Conservation (phyloP, 53 echinoderm and acorn worm species). For the Pentamera pediparva region DNA sequence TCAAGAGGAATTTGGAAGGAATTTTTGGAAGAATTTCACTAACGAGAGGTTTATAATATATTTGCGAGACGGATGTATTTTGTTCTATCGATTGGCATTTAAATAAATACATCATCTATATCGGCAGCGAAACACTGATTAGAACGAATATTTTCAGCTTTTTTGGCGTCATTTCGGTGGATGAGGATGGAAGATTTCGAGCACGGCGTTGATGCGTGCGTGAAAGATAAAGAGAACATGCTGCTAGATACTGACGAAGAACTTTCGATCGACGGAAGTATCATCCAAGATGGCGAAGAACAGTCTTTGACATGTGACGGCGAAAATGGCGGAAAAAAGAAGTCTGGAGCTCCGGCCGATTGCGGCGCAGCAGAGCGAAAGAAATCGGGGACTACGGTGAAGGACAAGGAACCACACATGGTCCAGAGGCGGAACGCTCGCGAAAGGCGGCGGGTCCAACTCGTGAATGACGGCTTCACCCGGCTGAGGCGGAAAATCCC, state of each 20-base stretch:
- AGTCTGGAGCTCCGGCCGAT: not conserved
- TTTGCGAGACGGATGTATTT: too few species aligned
- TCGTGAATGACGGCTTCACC: conserved; percentile 97
- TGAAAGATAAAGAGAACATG: not conserved
- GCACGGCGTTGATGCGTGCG: not conserved
- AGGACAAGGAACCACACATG: conserved; percentile 96
- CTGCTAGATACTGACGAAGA: not conserved
- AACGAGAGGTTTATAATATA: too few species aligned
- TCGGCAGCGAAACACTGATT: too few species aligned
- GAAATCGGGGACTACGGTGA: conserved; percentile 42
- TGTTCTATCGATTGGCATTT: too few species aligned
- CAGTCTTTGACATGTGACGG: not conserved
- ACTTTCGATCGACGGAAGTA: not conserved
- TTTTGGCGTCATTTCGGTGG: too few species aligned
- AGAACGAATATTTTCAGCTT: too few species aligned
- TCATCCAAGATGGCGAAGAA: not conserved
- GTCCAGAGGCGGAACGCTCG: conserved; percentile 89
- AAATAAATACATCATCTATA: too few species aligned
- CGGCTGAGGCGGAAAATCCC: conserved; percentile 90
- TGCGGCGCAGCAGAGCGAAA: conserved; percentile 26
- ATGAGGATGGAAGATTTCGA: not conserved
- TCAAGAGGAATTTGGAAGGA: too few species aligned
- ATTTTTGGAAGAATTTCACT: too few species aligned
- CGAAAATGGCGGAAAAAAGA: not conserved
- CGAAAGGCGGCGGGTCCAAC: conserved; percentile 89